Conservation (phyloP, 2,113 vertebrate species). For the Lipophrys pholis region DNA sequence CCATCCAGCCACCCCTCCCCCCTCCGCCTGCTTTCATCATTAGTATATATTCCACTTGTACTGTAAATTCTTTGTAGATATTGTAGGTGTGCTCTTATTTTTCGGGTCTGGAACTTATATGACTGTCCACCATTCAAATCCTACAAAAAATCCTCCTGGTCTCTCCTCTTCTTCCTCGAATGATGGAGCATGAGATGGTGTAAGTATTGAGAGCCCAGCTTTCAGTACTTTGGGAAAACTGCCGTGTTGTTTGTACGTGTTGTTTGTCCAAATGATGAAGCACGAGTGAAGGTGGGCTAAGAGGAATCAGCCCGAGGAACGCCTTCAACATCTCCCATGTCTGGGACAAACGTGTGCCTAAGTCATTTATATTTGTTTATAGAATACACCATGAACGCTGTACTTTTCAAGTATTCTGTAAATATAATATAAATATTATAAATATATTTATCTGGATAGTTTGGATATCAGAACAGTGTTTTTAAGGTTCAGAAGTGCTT, state of each 20-base stretch:
- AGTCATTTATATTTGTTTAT: constrained; percentile 92
- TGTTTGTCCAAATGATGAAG: too few species aligned
- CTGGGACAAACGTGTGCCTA: constrained; percentile 86
- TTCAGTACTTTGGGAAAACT: too few species aligned
- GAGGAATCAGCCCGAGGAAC: too few species aligned
- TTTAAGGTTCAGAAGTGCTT: constrained; percentile 79
- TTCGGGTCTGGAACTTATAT: constrained; percentile 64
- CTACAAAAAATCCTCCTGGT: too few species aligned
- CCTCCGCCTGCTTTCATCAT: constrained; percentile 59
- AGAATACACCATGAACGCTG: constrained; percentile 86
- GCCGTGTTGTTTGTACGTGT: too few species aligned
- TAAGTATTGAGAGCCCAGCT: too few species aligned
- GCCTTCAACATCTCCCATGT: constrained; percentile 19
- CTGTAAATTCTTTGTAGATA: constrained; percentile 80
- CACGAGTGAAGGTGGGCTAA: too few species aligned
- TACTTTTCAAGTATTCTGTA: constrained; percentile 98
- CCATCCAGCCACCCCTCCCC: constrained; percentile 19
- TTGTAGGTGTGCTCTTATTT: constrained; percentile 67
- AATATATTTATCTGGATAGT: constrained; percentile 83
- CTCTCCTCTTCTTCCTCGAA: too few species aligned
- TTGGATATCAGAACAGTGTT: constrained; percentile 80
- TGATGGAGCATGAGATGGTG: too few species aligned
- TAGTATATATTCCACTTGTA: constrained; percentile 64
- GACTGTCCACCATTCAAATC: constrained; percentile 29
- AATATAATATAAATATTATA: constrained; percentile 93